Percentiles rank a stretch among this genome's conserved stretches.
phyloP scores from a whole-genome alignment of 2,113 vertebrate species.

The Suncus etruscus region DNA sequence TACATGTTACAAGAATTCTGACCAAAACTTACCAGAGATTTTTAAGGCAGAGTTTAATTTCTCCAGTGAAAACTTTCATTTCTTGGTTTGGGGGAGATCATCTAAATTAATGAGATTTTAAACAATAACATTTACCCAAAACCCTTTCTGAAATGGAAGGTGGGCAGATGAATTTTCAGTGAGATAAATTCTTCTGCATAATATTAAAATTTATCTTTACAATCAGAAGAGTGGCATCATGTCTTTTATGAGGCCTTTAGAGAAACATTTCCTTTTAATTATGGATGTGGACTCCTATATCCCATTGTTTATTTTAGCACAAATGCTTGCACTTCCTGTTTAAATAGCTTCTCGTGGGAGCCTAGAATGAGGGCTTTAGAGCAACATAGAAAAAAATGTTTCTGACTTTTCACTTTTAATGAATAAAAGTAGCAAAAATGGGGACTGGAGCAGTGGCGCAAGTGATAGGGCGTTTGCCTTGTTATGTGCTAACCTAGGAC shows the following conservation, averaged over 20 bases:
- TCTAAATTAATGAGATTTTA: not conserved
- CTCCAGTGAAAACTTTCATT: not conserved
- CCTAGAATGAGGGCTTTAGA: not conserved
- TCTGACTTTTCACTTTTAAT: conserved; percentile 45
- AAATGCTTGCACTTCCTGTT: conserved; percentile 46
- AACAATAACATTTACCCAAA: not conserved
- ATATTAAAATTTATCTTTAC: conserved; percentile 5
- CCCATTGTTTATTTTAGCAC: conserved; percentile 48
- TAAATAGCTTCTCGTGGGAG: conserved; percentile 37
- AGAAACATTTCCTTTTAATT: conserved; percentile 46
- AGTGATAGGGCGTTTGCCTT: too few relatives aligned
- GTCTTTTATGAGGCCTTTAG: not conserved
- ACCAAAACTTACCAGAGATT: conserved; percentile 5
- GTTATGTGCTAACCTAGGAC: too few relatives aligned
- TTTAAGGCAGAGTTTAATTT: not conserved
- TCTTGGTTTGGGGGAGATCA: conserved; percentile 1
- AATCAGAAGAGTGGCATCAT: not conserved
- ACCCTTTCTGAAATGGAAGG: not conserved
- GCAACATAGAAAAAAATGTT: not conserved
- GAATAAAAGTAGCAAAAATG: not conserved
- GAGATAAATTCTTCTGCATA: not conserved
- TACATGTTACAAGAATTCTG: not conserved
- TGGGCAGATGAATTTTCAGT: conserved; percentile 20
- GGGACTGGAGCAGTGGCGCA: too few relatives aligned
- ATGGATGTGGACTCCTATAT: not conserved